Base-by-base conservation (phyloP, 1,140 invertebrate species). In the Lepidurus packardi region DNA sequence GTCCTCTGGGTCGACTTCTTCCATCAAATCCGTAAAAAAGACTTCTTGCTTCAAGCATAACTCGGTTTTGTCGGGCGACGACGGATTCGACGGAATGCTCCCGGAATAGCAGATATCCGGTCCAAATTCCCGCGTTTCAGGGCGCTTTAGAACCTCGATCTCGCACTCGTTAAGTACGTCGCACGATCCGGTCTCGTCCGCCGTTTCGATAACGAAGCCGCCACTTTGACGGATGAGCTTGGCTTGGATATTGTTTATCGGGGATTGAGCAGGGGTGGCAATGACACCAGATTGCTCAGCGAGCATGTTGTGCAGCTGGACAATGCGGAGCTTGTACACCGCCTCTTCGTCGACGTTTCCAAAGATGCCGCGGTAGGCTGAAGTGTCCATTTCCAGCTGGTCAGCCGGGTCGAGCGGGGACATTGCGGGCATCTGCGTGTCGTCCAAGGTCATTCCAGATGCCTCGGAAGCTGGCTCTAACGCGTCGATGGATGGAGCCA, bases 1-100 rank as follows among this genome's bases (percentile, higher is more conserved):
- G 53, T 65, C 53, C 16, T 65, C 53, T n/a, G 53, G 53, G 53
- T 65, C 53, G 16, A 65, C 53, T 65, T 65, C 53, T n/a, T 65
- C 53, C 16, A 21, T 65, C 53, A 65, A 65, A 9, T 65, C 53
- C 4, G 8, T 65, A 65, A 65, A 21, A 21, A 65, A 65, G 21
- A n/a, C 53, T n/a, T 65, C 53, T 16, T 65, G 53, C n/a, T 65
- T 65, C 6, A 21, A 13, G 53, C 16, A 65, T 1, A 65, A 7
- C 53, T 65, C 53, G 13, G 53, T 21, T n/a, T 65, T 21, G 3
- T 1, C 53, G 13, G 53, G 53, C 53, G 53, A n/a, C 53, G 13
- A 65, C 6, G 53, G 53, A 65, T 65, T 65, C 8, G 13, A 16
- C 4, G 21, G 21, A 13, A 65, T 21, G 53, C 53, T 16, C 16